Evolutionary conservation across 30 jellyfish, hydroid and myxozoan genomes (phyloP), one percentile per base, ranked within the genome.

Genomic region (Hydractinia echinata): DNA sequence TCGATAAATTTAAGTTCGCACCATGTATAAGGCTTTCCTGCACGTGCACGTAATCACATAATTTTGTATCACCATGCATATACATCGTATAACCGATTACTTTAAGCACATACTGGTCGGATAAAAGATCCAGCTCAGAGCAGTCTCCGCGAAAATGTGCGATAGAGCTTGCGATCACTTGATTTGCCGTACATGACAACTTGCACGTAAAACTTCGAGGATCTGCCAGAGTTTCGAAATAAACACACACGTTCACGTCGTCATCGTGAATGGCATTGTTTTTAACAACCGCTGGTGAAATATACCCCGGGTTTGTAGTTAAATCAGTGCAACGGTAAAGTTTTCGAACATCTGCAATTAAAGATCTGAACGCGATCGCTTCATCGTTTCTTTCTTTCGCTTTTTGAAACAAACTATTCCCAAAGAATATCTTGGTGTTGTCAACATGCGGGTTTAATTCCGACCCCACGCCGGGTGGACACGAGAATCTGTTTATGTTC

Each of bases 371-470:
- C 39, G 91, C 90, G 21, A 77, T 77, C 4, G 98, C 96, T 69
- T 92, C 98, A 49, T 86, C 98, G 70, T 92, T 92, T 48, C 95
- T 73, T 84, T 92, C 98, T 82, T 92, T 96, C 10, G 92, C 90
- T 72, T 82, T 66, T 55, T 92, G 94, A 87, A 92, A 86, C 55
- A 92, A 79, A 6, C 95, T 95, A 73, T 83, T 92, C 54, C 95
- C 95, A 72, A 92, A 92, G 71, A 76, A 92, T 66, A 92, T 66
- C 52, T 76, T 73, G 13, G 81, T 53, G 18, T 73, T 61, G 16
- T 84, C 82, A 16, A 10, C 66, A 1, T 51, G 10, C 1, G 16
- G 11, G 52, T 80, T 30, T 18, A 58, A 67, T 6, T 21, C 81
- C 1, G 72, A 18, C 6, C n/a, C 51, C 54, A 52, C 19, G 7